Evolutionary conservation across 1,140 invertebrate species (phyloP).

Genomic region (Chrysoperla carnea): DNA sequence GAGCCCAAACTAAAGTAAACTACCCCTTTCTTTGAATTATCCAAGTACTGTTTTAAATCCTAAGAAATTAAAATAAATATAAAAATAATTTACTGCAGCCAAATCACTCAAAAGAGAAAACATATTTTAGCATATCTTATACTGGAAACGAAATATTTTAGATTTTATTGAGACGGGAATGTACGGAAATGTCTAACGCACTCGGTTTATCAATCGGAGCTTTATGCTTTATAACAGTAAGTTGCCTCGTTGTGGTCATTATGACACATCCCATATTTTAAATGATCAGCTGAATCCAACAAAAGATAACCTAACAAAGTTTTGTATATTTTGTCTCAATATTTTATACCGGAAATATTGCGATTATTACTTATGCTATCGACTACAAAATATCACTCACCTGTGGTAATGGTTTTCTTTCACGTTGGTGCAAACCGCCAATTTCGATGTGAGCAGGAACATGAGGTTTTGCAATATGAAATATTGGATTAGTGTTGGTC

Average conservation of each 20-base stretch:
- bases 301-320: no score
- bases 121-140: no score
- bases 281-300: no score
- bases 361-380: no score
- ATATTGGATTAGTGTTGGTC: conserved; percentile 25
- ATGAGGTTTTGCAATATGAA: conserved; percentile 23
- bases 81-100: background rate
- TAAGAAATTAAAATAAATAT: background rate
- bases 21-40: conserved; percentile 15
- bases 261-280: no score
- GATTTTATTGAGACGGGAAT: background rate
- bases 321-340: no score
- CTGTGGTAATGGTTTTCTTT: conserved; percentile 19
- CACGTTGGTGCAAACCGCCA: conserved; percentile 26
- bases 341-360: no score
- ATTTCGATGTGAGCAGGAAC: conserved; percentile 26
- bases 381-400: no score
- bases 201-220: no score
- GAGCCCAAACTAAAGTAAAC: conserved; percentile 22
- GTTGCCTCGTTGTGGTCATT: no score
- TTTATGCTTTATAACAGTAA: no score
- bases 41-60: background rate
- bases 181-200: background rate
- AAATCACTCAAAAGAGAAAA: background rate
- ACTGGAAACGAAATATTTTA: no score